Percentiles rank a stretch among this genome's conserved stretches.
These are phyloP conservation scores for Myotis davidii DNA, from an alignment of 2,113 vertebrate species.

Conservation along the genomic window DNA sequence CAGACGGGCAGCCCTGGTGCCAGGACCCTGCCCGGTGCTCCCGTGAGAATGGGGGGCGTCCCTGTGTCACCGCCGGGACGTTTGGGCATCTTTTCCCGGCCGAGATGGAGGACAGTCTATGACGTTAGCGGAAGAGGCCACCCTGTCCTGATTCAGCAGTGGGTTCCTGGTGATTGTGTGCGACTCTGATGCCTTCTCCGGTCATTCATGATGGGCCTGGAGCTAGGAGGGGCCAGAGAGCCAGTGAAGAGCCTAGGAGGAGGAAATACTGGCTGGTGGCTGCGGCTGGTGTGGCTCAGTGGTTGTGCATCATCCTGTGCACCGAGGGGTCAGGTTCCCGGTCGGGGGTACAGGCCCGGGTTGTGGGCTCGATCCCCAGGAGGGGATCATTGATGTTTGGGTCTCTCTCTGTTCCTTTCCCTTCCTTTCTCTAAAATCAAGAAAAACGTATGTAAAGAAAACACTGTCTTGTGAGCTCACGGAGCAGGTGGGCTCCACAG, in stretches of 20 bases:
- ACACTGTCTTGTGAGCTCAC: not conserved
- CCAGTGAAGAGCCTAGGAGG: not conserved
- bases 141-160: no score
- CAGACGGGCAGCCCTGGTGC: accelerated
- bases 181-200: not conserved
- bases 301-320: no score
- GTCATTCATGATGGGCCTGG: accelerated
- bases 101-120: not conserved
- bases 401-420: no score
- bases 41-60: accelerated
- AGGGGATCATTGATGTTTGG: no score
- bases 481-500: not conserved
- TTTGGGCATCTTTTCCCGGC: not conserved
- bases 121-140: not conserved
- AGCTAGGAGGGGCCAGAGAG: not conserved
- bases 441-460: not conserved
- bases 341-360: no score
- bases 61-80: accelerated
- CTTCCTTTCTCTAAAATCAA: no score
- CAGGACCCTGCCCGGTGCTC: not conserved
- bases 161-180: accelerated
- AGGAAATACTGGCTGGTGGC: not conserved
- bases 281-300: no score
- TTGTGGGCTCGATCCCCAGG: no score
- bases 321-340: no score